These are phyloP conservation scores for Eupithecia subumbrata DNA, from an alignment of 2,888 invertebrate species.

Conservation along the genomic window DNA sequence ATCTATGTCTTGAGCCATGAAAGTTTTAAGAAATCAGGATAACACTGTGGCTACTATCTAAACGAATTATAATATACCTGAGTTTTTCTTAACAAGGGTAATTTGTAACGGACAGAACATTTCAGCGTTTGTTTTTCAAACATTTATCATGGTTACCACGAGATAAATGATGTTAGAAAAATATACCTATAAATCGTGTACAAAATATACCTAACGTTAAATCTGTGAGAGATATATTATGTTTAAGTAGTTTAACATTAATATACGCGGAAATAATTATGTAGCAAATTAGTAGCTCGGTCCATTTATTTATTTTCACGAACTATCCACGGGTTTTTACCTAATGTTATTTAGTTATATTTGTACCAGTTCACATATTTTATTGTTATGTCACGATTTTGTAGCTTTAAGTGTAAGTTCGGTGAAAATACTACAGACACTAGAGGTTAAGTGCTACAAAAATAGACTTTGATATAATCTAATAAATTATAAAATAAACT, in stretches of 20 bases:
- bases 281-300: neutral
- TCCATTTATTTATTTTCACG: neutral
- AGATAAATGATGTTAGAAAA: neutral
- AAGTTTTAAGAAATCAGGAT: too few species aligned
- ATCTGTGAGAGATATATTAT: neutral
- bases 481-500: neutral
- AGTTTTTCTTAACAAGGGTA: neutral
- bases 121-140: neutral
- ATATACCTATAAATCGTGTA: neutral
- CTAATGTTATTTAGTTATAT: neutral
- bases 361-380: neutral
- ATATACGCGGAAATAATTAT: neutral
- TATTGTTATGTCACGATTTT: conserved; percentile 1
- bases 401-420: neutral
- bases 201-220: conserved; percentile 1
- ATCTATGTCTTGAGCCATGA: too few species aligned
- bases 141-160: neutral
- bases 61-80: neutral
- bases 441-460: neutral
- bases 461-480: neutral
- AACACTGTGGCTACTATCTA: too few species aligned
- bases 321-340: neutral
- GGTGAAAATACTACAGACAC: neutral
- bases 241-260: neutral
- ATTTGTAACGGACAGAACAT: neutral